Base-by-base conservation (phyloP, 64 coral and sea anemone species). In the Montipora cactus region DNA sequence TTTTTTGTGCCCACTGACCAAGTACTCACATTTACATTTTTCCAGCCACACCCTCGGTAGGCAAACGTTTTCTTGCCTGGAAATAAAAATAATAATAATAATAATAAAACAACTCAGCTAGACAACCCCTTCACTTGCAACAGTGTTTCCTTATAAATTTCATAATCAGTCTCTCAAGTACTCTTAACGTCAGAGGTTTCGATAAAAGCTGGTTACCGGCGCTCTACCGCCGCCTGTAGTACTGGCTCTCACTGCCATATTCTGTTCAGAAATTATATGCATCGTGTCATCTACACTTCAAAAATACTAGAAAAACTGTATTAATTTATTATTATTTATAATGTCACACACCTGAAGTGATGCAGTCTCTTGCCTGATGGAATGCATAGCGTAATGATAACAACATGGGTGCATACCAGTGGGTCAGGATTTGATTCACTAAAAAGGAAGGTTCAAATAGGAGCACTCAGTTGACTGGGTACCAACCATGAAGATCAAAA, bases 1-100 rank as follows among this genome's bases (percentile, higher is more conserved):
- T 44, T 79, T 64, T 72, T 87, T 18, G 83, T 85, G 64, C 90
- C 79, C 15, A 75, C 28, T 72, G 81, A 37, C 82, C 91, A 93
- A 55, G 67, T 59, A 16, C 5, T 86, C 61, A 79, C 64, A 21
- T 75, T 50, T 6, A 59, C 15, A 14, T 15, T 72, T 78, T 75
- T 87, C 91, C 91, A 93, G 49, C 91, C 91, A 87, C 81, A 93
- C 25, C 91, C 91, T 49, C 73, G 91, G 19, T 87, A 93, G 15
- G 67, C 7, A 87, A 93, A 93, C 49, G 45, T 81, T 59, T 72
- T 83, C 49, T 75, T 87, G 47, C 82, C 81, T 93, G 20, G 28
- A 28, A 6, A 19, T 5, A 7, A 25, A 55, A 80, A 80, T 5
- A 61, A 1, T 5, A 8, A 23, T 23, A 23, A 23, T 23, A 23